phyloP scores from a whole-genome alignment of 30 jellyfish, hydroid and myxozoan genomes.

The Hydractinia symbiolongicarpus region DNA sequence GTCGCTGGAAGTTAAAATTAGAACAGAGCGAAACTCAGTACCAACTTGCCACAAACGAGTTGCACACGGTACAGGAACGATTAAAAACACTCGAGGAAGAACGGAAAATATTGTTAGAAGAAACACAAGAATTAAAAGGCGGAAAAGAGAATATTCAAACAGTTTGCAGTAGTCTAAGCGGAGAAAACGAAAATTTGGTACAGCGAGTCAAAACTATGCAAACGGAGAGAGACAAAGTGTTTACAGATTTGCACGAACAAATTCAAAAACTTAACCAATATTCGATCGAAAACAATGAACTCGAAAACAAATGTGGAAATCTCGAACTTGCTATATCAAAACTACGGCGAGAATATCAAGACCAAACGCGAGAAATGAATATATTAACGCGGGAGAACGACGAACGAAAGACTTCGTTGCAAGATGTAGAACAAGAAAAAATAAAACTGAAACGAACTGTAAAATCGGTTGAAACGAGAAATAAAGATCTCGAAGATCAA shows the following conservation, averaged over 20 bases:
- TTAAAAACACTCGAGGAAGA: conserved; percentile 53
- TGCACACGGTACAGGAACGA: conserved; percentile 56
- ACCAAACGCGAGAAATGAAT: conserved; percentile 65
- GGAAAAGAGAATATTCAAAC: conserved; percentile 71
- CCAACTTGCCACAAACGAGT: conserved; percentile 62
- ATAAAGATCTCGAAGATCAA: conserved; percentile 93
- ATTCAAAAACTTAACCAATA: conserved; percentile 28
- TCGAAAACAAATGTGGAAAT: conserved; percentile 52
- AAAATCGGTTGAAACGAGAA: conserved; percentile 57
- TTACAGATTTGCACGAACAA: conserved; percentile 56
- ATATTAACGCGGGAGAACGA: conserved; percentile 63
- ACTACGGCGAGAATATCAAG: conserved; percentile 66
- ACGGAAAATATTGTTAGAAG: conserved; percentile 58
- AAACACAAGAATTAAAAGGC: conserved; percentile 54
- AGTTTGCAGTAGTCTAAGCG: conserved; percentile 56
- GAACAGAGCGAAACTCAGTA: conserved; percentile 67
- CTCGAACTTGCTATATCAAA: conserved; percentile 43
- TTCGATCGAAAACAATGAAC: conserved; percentile 29
- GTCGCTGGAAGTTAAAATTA: conserved; percentile 42
- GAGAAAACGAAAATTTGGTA: conserved; percentile 62
- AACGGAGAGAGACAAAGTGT: conserved; percentile 56
- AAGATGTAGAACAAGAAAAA: conserved; percentile 61
- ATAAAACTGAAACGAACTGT: conserved; percentile 49
- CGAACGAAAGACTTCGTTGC: conserved; percentile 50
- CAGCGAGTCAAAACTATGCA: conserved; percentile 46